phyloP scores from a whole-genome alignment of 2,888 invertebrate genomes.

The Drosophila quinaria region DNA sequence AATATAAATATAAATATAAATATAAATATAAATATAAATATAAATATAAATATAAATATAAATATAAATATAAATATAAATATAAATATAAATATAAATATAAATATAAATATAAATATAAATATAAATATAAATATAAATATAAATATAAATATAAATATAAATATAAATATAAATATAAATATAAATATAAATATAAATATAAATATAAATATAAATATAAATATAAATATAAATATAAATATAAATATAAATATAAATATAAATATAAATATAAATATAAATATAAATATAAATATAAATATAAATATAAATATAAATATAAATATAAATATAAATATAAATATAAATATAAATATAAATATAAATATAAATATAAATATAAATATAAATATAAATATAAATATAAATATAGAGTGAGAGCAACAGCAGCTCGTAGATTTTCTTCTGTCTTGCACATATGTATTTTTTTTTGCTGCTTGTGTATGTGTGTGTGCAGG shows the following conservation, averaged over 20 bases:
- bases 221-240: background rate
- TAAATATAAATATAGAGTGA: background rate
- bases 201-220: background rate
- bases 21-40: too few species aligned
- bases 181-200: background rate
- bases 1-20: too few species aligned
- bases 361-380: background rate
- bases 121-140: too few species aligned
- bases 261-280: background rate
- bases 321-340: background rate
- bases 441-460: conserved; percentile 6
- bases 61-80: background rate
- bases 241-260: background rate
- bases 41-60: background rate
- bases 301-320: background rate
- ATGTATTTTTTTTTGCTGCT: conserved; percentile 19
- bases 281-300: background rate
- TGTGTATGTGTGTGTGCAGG: conserved; percentile 20
- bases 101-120: too few species aligned
- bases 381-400: background rate
- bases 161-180: too few species aligned
- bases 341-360: background rate
- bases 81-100: background rate
- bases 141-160: too few species aligned
- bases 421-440: conserved; percentile 22